A percentile compares a stretch with the other conserved stretches of the same genome.
These are phyloP conservation scores for Malthinus flaveolus DNA, from an alignment of 2,888 invertebrate genomes.

Conservation along the genomic window DNA sequence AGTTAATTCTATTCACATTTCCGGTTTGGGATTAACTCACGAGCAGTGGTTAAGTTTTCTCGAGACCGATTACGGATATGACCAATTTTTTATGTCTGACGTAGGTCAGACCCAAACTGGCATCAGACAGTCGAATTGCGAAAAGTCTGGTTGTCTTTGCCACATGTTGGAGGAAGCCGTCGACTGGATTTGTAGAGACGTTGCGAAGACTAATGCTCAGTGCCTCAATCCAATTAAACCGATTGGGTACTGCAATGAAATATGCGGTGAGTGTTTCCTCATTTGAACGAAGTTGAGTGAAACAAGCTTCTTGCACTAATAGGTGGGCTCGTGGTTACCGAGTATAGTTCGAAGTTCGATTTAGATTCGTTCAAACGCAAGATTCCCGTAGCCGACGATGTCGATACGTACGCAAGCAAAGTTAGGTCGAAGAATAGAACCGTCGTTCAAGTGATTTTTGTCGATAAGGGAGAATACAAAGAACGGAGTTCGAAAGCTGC, in stretches of 20 bases:
- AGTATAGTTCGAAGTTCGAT: constrained; percentile 27
- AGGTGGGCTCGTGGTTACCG: constrained; percentile 36
- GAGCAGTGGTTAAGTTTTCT: constrained; percentile 18
- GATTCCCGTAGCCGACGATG: constrained; percentile 29
- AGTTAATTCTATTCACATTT: constrained; percentile 14
- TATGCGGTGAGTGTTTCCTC: constrained; percentile 34
- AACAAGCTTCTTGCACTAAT: constrained; percentile 6
- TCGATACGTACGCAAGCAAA: constrained; percentile 39
- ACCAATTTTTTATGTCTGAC: constrained; percentile 9
- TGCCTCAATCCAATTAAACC: constrained; percentile 30
- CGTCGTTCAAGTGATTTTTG: constrained; percentile 41
- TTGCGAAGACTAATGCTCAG: constrained; percentile 5
- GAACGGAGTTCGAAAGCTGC: constrained; percentile 36
- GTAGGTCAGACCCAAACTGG: neutral
- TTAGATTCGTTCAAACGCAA: constrained; percentile 27
- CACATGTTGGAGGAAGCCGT: constrained; percentile 4
- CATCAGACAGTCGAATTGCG: constrained; percentile 2
- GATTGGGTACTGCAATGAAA: constrained; percentile 34
- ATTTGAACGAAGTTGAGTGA: neutral
- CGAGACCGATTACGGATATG: constrained; percentile 15
- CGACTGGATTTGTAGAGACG: constrained; percentile 16
- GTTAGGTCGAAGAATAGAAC: constrained; percentile 23
- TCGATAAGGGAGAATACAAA: constrained; percentile 39
- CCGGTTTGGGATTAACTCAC: constrained; percentile 5
- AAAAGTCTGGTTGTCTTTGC: constrained; percentile 11